A percentile compares a stretch with the other conserved stretches of the same genome.
Evolutionary conservation across 1,140 invertebrate species (phyloP).

Genomic region (Platyscapa corneri): DNA sequence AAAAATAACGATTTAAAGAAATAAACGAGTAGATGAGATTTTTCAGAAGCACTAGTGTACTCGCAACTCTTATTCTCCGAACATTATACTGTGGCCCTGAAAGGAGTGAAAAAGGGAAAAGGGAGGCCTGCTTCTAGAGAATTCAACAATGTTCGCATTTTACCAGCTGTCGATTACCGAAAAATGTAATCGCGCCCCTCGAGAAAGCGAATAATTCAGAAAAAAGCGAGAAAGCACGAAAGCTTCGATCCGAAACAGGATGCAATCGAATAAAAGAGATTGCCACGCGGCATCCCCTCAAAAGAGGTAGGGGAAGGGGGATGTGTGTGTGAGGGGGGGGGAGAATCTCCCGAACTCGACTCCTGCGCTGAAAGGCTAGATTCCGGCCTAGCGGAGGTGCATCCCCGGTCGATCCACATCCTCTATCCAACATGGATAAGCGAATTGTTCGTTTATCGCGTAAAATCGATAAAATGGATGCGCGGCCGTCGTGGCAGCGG

Average conservation of each 20-base stretch:
- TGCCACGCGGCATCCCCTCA: neutral
- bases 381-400: neutral
- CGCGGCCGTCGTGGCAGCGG: neutral
- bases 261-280: slow-evolving; percentile 17
- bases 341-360: neutral
- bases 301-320: neutral
- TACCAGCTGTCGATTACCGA: neutral
- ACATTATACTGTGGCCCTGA: neutral
- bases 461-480: slow-evolving; percentile 30
- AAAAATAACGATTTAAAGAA: neutral
- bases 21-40: neutral
- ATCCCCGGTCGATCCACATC: neutral
- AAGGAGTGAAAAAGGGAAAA: neutral
- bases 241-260: neutral
- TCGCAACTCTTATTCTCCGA: neutral
- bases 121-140: neutral
- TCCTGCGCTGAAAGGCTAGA: neutral
- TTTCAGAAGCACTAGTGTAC: neutral
- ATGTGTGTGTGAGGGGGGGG: too few species aligned
- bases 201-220: neutral
- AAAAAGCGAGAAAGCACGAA: neutral
- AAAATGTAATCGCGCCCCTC: neutral
- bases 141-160: neutral
- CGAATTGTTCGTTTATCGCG: slow-evolving; percentile 24
- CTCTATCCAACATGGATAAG: neutral